Evolutionary conservation across 2,113 vertebrate genomes (phyloP), one percentile per base, ranked within the genome.

Genomic region (Hemibagrus wyckioides): DNA sequence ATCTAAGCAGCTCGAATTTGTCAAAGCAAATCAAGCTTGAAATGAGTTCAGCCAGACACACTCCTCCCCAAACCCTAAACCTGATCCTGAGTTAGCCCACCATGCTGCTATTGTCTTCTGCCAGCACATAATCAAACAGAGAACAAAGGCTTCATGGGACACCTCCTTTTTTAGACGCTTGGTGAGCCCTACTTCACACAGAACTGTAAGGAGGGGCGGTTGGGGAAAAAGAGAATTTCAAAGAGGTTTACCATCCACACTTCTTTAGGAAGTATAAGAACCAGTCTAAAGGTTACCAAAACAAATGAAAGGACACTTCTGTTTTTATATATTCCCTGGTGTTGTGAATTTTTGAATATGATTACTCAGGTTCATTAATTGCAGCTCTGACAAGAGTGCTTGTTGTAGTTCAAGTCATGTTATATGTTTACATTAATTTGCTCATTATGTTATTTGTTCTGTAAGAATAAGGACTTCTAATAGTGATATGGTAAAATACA

Each of bases 21-120:
- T 92, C 91, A 88, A 88, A 88, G 83, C 88, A 94, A 92, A 94
- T 94, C 92, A 92, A 91, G 90, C 93, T 87, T 93, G 90, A 93
- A 93, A 94, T 91, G 91, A 88, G 92, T 90, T 92, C 88, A 94
- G 63, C 63, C 90, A 89, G 88, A 86, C 86, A 59, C 57, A 65
- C 87, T 88, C 88, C 84, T 52, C 89, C 82, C 67, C 76, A 90
- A 89, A 86, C 85, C 85, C 85, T 23, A 57, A 82, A 86, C 88
- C 81, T 81, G 63, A 80, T 86, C 84, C 80, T 77, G 86, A 65
- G 52, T 86, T 50, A 90, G 75, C 75, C 84, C 84, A 84, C 92
- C 86, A 79, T 28, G 83, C 89, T 85, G 80, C 87, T 80, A 92
- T 93, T 93, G 91, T 92, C 86, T 88, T 90, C 87, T 44, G 86